Conservation (phyloP, 2,888 invertebrate species). For the Muscina levida region DNA sequence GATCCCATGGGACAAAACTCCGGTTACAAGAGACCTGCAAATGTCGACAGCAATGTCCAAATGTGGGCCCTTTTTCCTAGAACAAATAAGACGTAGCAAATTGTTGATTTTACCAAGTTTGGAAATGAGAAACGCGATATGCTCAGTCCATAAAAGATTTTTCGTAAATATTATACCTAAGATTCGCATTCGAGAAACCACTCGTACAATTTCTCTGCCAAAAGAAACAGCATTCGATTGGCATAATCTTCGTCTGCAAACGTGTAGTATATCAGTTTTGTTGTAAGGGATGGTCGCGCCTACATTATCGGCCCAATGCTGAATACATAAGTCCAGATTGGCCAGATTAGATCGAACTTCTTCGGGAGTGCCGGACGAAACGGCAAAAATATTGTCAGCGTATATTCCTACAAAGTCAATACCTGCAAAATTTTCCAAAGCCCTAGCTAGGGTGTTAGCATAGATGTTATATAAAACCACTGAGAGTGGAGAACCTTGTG, state of each 20-base stretch:
- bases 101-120: constrained; percentile 32
- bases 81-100: constrained; percentile 11
- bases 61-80: constrained; percentile 24
- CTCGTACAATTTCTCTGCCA: background rate
- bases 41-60: constrained; percentile 18
- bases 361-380: constrained; percentile 40
- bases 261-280: constrained; percentile 1
- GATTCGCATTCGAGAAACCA: background rate
- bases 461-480: too few species aligned
- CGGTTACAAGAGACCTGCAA: constrained; percentile 26
- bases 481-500: too few species aligned
- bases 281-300: background rate
- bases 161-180: constrained; percentile 17
- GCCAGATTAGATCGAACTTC: constrained; percentile 8
- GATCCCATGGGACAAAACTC: constrained; percentile 37
- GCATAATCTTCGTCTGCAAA: constrained; percentile 30
- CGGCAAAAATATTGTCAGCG: constrained; percentile 46
- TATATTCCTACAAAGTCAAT: constrained; percentile 37
- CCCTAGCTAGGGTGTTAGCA: too few species aligned
- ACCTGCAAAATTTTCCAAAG: background rate
- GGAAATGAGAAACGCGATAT: background rate
- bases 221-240: background rate
- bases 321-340: constrained; percentile 1
- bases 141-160: constrained; percentile 26
- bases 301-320: background rate